Evolutionary conservation across 2,797 vertebrate genomes (phyloP), one percentile per base, ranked within the genome.

Genomic region (Cossypha dichroa): DNA sequence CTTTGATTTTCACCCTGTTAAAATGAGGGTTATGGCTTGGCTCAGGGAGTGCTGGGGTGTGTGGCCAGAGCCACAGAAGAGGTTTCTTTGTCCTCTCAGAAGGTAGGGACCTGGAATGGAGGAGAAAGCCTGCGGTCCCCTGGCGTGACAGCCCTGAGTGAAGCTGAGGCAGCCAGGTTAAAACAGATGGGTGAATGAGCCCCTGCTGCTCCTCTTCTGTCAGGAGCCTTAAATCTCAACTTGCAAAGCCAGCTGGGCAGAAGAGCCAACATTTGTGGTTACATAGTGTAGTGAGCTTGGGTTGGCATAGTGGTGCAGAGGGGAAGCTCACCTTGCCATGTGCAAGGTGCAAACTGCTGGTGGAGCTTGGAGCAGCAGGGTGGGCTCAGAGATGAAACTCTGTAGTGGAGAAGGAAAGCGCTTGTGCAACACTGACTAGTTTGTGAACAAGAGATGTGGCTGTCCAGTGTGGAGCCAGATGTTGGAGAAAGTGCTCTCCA

Each of bases 391-490:
- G 11, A 5, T 88, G 33, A 20, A 66, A 23, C 46, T 45, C 5
- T 1, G 2, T 22, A 55, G 40, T 13, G 74, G 31, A 46, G 80
- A 51, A 74, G 36, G 40, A 33, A 31, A 81, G 51, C 0, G 0
- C 21, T 51, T 3, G 5, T 29, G 33, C 41, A 51, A 4, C 1
- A 2, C 69, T 62, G 51, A 8, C 7, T 17, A 13, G 29, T n/a
- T 26, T 43, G 31, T 25, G 25, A 73, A 15, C 13, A 23, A 31
- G 43, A 78, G 49, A 45, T 52, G 38, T 38, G 69, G 16, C 48
- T 82, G 11, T 45, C 55, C 36, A 11, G 18, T 22, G 34, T 82
- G 36, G 9, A 48, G 52, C 23, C 20, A 26, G 13, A 22, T 73
- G 55, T 4, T 77, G 58, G 51, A 74, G 28, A 46, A 91, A 31